Percentiles rank a stretch among this genome's conserved stretches.
Evolutionary conservation across 1,140 invertebrate species (phyloP).

Genomic region (Zaprionus africanus): DNA sequence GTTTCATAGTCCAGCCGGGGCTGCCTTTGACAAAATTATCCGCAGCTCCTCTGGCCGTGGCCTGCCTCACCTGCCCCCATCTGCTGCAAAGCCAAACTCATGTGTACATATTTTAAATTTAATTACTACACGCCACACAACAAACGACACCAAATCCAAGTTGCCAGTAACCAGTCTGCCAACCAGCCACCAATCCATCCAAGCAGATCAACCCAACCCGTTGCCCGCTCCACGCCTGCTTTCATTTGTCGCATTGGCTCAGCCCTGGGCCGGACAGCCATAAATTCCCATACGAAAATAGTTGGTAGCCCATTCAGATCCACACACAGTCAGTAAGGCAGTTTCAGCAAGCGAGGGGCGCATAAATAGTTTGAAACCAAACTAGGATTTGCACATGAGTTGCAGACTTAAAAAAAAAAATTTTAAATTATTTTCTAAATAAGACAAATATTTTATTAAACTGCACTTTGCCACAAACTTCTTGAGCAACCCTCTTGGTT

Average conservation of each 20-base stretch:
- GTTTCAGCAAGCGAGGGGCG: slow-evolving; percentile 28
- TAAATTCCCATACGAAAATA: slow-evolving; percentile 68
- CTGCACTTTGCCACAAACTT: background rate
- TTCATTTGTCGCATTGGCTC: slow-evolving; percentile 60
- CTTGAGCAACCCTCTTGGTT: slow-evolving; percentile 22
- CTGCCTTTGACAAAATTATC: slow-evolving; percentile 80
- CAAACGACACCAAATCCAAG: slow-evolving; percentile 66
- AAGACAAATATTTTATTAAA: background rate
- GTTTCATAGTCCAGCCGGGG: slow-evolving; percentile 36
- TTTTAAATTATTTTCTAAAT: background rate
- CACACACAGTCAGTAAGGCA: slow-evolving; percentile 39
- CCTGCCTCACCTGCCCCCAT: slow-evolving; percentile 26
- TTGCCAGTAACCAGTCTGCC: slow-evolving; percentile 31
- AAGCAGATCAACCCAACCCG: slow-evolving; percentile 41
- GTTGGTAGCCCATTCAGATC: slow-evolving; percentile 68
- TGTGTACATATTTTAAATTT: slow-evolving; percentile 81
- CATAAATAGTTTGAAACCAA: background rate
- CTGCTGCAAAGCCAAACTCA: slow-evolving; percentile 66
- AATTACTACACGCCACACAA: slow-evolving; percentile 68
- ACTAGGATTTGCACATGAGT: background rate
- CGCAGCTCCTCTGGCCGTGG: slow-evolving; percentile 10
- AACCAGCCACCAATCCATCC: slow-evolving; percentile 41
- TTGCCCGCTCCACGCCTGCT: slow-evolving; percentile 27
- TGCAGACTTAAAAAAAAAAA: background rate
- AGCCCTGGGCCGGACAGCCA: slow-evolving; percentile 32